Evolutionary conservation across 37 sponge, comb jelly and placozoan species (phyloP).

Genomic region (Chondrosia reniformis): DNA sequence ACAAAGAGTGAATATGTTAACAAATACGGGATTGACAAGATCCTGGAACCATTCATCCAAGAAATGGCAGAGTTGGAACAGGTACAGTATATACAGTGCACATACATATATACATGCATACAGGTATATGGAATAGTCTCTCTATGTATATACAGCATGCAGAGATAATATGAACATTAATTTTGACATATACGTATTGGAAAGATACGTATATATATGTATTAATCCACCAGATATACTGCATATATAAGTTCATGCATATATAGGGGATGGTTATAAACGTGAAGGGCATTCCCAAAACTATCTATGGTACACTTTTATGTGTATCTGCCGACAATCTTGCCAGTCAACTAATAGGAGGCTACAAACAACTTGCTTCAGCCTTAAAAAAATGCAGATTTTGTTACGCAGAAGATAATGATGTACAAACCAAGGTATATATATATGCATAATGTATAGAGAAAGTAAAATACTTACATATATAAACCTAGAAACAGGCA

Average conservation of each 20-base stretch:
- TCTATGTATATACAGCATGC: too few relatives aligned
- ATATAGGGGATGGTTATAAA: not conserved
- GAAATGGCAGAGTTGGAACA: conserved; percentile 28
- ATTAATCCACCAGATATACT: too few relatives aligned
- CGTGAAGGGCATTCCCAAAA: not conserved
- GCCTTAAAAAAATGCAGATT: conserved; percentile 25
- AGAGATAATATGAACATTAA: too few relatives aligned
- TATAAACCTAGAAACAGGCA: not conserved
- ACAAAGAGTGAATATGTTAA: conserved; percentile 2
- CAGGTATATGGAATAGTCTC: too few relatives aligned
- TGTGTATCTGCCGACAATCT: not conserved
- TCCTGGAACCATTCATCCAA: conserved; percentile 41
- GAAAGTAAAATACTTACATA: not conserved
- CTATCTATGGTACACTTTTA: not conserved
- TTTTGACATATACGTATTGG: too few relatives aligned
- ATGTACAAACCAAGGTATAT: conserved; percentile 27
- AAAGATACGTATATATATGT: too few relatives aligned
- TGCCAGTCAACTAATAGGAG: conserved; percentile 19
- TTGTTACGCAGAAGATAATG: conserved; percentile 18
- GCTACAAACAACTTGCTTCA: conserved; percentile 31
- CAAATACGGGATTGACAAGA: conserved; percentile 33
- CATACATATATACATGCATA: too few relatives aligned
- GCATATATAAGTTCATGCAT: too few relatives aligned
- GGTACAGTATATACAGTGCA: too few relatives aligned
- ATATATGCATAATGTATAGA: not conserved